A percentile compares a stretch with the other conserved stretches of the same genome.
These are phyloP conservation scores for Acestrorhynchus altus DNA, from an alignment of 2,797 vertebrate genomes.

Conservation along the genomic window DNA sequence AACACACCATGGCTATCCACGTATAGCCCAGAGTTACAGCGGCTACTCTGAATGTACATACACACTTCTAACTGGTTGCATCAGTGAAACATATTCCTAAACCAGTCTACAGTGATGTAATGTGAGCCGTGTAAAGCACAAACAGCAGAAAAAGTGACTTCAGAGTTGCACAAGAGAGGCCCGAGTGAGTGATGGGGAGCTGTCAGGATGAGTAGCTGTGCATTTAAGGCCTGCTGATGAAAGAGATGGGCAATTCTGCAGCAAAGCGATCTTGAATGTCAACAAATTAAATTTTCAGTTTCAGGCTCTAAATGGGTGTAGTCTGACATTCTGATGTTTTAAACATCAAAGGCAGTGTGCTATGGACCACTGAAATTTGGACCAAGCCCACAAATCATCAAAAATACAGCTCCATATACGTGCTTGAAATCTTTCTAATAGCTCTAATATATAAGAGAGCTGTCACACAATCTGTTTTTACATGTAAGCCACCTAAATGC, in stretches of 20 bases:
- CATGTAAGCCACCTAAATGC: neutral
- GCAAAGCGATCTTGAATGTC: neutral
- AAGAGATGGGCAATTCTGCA: slow-evolving; percentile 23
- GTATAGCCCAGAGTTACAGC: neutral
- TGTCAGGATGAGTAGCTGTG: neutral
- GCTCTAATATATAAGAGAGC: neutral
- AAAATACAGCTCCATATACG: neutral
- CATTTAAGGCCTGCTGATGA: slow-evolving; percentile 20
- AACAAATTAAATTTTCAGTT: slow-evolving; percentile 28
- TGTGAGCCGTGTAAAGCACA: neutral
- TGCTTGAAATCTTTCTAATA: neutral
- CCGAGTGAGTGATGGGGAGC: slow-evolving; percentile 5
- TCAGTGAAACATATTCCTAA: neutral
- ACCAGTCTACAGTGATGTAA: neutral
- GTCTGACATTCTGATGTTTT: slow-evolving; percentile 18
- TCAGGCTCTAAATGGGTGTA: neutral
- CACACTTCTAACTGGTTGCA: neutral
- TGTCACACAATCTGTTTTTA: neutral
- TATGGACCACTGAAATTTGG: slow-evolving; percentile 5
- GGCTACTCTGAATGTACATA: neutral
- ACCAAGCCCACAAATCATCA: neutral
- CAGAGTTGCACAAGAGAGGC: neutral
- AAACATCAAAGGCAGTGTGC: slow-evolving; percentile 22
- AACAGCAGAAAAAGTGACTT: neutral
- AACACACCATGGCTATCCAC: too few relatives aligned